phyloP scores from a whole-genome alignment of 2,888 invertebrate genomes.

The Pristionchus maxplancki region DNA sequence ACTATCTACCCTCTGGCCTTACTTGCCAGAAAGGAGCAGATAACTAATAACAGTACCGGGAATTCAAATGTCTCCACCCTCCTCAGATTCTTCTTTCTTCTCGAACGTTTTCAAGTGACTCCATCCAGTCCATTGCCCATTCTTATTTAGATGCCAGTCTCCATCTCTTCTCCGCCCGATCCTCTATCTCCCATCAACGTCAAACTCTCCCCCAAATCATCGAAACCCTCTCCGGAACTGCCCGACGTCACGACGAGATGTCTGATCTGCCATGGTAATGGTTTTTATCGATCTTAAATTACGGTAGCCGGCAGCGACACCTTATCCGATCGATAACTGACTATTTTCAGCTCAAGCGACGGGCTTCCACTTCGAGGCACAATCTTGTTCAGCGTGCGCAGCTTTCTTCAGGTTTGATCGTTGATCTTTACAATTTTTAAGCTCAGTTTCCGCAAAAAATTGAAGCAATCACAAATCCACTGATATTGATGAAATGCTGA shows the following conservation, averaged over 20 bases:
- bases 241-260: slow-evolving; percentile 32
- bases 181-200: neutral
- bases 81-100: too few species aligned
- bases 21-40: too few species aligned
- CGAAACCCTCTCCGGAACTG: slow-evolving; percentile 23
- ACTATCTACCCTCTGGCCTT: too few species aligned
- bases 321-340: neutral
- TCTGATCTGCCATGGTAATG: slow-evolving; percentile 28
- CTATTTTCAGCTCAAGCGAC: slow-evolving; percentile 71
- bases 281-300: neutral
- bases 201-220: slow-evolving; percentile 4
- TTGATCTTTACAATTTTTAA: slow-evolving; percentile 14
- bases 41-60: too few species aligned
- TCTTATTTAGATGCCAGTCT: neutral
- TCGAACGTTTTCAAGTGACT: too few species aligned
- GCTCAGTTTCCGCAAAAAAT: neutral
- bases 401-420: slow-evolving; percentile 69
- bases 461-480: neutral
- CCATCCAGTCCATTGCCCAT: too few species aligned
- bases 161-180: neutral
- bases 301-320: neutral
- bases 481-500: neutral
- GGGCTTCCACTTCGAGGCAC: slow-evolving; percentile 75
- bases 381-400: slow-evolving; percentile 73
- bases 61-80: too few species aligned